phyloP scores from a whole-genome alignment of 2,113 vertebrate species.

The Piaya cayana region DNA sequence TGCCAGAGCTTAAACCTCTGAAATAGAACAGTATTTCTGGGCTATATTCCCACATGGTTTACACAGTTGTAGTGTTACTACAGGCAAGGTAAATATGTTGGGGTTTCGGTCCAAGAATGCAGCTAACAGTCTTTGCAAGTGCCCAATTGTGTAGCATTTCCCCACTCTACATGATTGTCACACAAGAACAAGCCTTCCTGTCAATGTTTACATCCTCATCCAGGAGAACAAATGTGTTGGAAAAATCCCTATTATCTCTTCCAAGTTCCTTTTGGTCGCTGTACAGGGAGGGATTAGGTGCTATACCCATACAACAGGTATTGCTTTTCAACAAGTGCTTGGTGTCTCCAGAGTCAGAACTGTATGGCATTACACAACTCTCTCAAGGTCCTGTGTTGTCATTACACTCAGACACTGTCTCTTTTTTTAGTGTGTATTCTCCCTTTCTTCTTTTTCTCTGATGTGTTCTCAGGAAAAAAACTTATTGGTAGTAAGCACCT shows the following conservation, averaged over 20 bases:
- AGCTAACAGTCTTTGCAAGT: not conserved
- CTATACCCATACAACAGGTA: not conserved
- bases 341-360: not conserved
- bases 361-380: not conserved
- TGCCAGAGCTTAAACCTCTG: not conserved
- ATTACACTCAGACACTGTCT: not conserved
- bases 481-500: not conserved
- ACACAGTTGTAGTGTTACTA: not conserved
- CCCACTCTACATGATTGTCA: rapidly evolving
- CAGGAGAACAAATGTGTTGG: not conserved
- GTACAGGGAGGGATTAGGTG: not conserved
- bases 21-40: not conserved
- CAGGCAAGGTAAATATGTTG: not conserved
- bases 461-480: not conserved
- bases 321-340: not conserved
- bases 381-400: not conserved
- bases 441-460: not conserved
- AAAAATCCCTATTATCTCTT: not conserved
- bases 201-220: not conserved
- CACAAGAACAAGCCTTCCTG: not conserved
- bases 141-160: not conserved
- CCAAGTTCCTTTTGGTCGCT: not conserved
- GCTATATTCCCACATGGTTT: not conserved
- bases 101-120: not conserved
- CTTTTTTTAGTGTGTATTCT: not conserved